A percentile compares a stretch with the other conserved stretches of the same genome.
phyloP scores from a whole-genome alignment of 2,888 invertebrate species.

The Dolichomitus sp. region DNA sequence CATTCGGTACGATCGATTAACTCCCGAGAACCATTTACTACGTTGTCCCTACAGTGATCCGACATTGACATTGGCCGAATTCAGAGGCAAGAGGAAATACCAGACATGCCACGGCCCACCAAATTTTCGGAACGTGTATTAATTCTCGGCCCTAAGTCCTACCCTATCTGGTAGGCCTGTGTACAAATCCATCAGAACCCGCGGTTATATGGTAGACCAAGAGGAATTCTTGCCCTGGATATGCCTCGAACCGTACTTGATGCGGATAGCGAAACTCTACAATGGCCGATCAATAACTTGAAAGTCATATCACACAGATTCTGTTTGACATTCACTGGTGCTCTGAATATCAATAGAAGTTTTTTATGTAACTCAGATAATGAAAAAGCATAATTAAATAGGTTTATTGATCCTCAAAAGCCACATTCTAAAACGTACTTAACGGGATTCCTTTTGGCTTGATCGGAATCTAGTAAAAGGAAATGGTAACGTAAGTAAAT shows the following conservation, averaged over 20 bases:
- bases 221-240: constrained; percentile 41
- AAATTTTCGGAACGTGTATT: constrained; percentile 20
- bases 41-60: neutral
- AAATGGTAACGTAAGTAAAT: neutral
- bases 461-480: neutral
- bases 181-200: neutral
- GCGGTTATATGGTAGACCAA: constrained; percentile 7
- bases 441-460: neutral
- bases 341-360: neutral
- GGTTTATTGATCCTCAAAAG: neutral
- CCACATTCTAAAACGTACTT: neutral
- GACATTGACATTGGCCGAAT: constrained; percentile 38
- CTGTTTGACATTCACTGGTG: neutral
- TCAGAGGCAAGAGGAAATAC: constrained; percentile 6
- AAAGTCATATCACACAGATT: neutral
- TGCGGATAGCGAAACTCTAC: constrained; percentile 13
- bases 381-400: neutral
- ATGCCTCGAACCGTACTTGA: constrained; percentile 1
- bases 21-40: neutral
- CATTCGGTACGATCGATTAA: constrained; percentile 16
- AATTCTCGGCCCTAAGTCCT: constrained; percentile 4
- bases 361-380: neutral
- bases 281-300: neutral
- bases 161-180: neutral
- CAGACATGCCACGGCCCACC: constrained; percentile 7